Base-by-base conservation (phyloP, 2,888 invertebrate species). In the Luperina nickerlii region DNA sequence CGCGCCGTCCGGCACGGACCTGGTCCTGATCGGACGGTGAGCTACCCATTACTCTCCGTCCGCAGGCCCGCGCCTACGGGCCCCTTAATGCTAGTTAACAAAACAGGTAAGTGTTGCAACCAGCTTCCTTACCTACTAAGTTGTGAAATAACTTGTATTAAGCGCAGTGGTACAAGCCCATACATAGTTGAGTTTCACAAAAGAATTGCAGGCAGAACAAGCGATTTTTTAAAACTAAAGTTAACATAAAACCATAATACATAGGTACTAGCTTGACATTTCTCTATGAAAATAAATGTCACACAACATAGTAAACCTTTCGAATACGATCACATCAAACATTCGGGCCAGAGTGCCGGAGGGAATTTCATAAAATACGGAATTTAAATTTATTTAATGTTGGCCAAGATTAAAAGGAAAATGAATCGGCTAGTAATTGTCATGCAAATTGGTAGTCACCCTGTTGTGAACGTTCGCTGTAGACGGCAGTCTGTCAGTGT, bases 341-440 rank as follows among this genome's bases (percentile, higher is more conserved):
- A 76, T 60, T 67, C 75, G 8, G 54, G 57, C 57, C 73, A 20
- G 74, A 65, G 27, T 67, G 57, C 79, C 68, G 38, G 54, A 68
- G 74, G 65, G 66, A 76, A 80, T 83, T 85, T 83, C 60, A 77
- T 77, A 75, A 85, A 83, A 86, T 85, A 75, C 69, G 74, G 75
- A 45, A 82, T 87, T 84, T 81, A 74, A 81, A 86, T 86, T 84
- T 84, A 84, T 84, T 87, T 86, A 45, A 75, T 84, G 78, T 77
- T 81, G 74, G 51, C 54, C 72, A 74, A 69, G 75, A 86, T 85
- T 83, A 86, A 83, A 85, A 69, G 70, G 76, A 83, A 76, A 86
- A 80, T 83, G 77, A 84, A 87, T 78, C 65, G 74, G 73, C 72
- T 65, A 66, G 76, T 84, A 82, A 87, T 86, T 86, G 75, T 87